Evolutionary conservation across 1,140 invertebrate genomes (phyloP).

Genomic region (Musca vetustissima): DNA sequence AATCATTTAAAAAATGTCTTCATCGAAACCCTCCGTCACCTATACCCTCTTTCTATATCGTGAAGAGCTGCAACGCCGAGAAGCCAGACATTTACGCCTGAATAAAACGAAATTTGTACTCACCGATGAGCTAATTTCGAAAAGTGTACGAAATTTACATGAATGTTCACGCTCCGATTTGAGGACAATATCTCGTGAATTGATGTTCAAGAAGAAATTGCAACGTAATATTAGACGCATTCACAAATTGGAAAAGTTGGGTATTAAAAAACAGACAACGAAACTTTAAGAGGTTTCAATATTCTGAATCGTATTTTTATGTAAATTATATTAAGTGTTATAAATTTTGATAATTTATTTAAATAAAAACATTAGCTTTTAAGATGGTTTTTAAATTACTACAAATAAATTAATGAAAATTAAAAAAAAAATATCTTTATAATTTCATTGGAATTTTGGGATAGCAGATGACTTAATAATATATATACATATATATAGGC

Average conservation of each 20-base stretch:
- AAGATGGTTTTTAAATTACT: not conserved
- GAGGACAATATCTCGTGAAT: slow-evolving; percentile 42
- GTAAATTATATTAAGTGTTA: not conserved
- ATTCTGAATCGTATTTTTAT: not conserved
- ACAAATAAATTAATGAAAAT: too few relatives aligned
- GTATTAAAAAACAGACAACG: slow-evolving; percentile 30
- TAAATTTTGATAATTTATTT: slow-evolving; percentile 3
- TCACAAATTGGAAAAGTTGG: slow-evolving; percentile 38
- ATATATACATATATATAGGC: too few relatives aligned
- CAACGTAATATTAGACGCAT: slow-evolving; percentile 39
- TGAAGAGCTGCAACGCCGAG: slow-evolving; percentile 40
- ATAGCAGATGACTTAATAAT: too few relatives aligned
- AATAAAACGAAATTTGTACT: slow-evolving; percentile 46
- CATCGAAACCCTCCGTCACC: slow-evolving; percentile 32
- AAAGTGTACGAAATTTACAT: slow-evolving; percentile 40
- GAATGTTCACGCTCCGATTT: slow-evolving; percentile 41
- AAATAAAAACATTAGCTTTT: slow-evolving; percentile 11
- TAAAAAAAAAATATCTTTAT: too few relatives aligned
- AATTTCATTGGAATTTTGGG: too few relatives aligned
- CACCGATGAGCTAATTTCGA: slow-evolving; percentile 40
- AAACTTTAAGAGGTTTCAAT: not conserved
- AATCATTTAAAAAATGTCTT: slow-evolving; percentile 6
- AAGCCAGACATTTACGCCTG: slow-evolving; percentile 38
- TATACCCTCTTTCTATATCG: slow-evolving; percentile 45
- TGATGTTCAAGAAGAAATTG: slow-evolving; percentile 44